phyloP scores from a whole-genome alignment of 2,113 vertebrate species.

The Dicerorhinus sumatrensis region DNA sequence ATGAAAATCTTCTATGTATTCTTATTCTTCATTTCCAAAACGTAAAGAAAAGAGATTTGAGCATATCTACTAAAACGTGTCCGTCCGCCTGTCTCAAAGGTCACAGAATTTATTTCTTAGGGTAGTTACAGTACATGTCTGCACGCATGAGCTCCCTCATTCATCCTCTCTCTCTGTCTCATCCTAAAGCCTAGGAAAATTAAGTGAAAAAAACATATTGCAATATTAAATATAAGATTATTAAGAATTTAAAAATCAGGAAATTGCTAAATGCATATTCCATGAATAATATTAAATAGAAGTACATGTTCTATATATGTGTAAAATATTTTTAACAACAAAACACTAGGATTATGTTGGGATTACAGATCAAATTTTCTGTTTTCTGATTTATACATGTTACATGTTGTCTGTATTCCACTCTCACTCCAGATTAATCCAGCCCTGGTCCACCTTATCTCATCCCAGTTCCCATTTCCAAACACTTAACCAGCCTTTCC shows the following conservation, averaged over 20 bases:
- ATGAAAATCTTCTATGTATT: constrained; percentile 49
- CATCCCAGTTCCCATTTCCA: not conserved
- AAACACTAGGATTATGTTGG: not conserved
- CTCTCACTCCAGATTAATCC: not conserved
- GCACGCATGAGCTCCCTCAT: not conserved
- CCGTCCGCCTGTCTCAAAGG: not conserved
- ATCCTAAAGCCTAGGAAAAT: not conserved
- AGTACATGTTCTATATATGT: not conserved
- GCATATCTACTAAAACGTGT: not conserved
- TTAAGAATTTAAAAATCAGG: not conserved
- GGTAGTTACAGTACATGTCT: not conserved
- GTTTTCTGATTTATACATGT: not conserved
- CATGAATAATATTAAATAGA: not conserved
- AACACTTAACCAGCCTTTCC: not conserved
- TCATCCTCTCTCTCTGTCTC: not conserved
- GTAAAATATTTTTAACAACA: not conserved
- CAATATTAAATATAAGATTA: not conserved
- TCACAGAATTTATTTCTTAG: not conserved
- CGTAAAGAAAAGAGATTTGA: constrained; percentile 29
- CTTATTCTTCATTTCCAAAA: constrained; percentile 42
- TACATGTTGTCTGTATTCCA: not conserved
- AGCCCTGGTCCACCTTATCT: rapidly evolving
- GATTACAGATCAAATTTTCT: not conserved
- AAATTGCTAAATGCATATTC: not conserved
- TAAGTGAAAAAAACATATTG: not conserved